Evolutionary conservation across 1,140 invertebrate species (phyloP), one percentile per base, ranked within the genome.

Genomic region (Lucilia cuprina): DNA sequence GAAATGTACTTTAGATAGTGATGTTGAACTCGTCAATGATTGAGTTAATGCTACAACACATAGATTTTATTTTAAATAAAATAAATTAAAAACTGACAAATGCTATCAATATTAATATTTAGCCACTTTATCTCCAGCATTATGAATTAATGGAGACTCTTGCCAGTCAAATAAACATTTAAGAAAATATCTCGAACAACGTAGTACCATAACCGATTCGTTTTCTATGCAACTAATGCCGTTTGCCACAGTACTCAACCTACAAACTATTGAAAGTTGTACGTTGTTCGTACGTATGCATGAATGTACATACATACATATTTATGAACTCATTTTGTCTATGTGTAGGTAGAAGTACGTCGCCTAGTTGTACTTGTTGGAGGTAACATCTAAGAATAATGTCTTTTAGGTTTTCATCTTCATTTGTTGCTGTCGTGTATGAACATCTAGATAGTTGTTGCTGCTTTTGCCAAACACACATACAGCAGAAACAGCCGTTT

Each of bases 391-490:
- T 70, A 70, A 70, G 21, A 70, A 70, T 70, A 70, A 70, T 70
- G 65, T 70, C 65, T 70, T 70, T 70, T 70, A 70, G n/a, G 65
- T 70, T 70, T 70, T 70, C 65, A 70, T 70, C 65, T 70, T 70
- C 65, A 70, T 70, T 70, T 70, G 65, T 70, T 70, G 65, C 65
- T 70, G 65, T 21, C 65, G 17, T 55, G 50, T n/a, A 55, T n/a
- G 50, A 55, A 55, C 50, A n/a, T 55, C 50, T 55, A 55, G 50
- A 17, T 55, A 2, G 41, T 7, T 41, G 41, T 41, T 8, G 41
- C 41, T 41, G 41, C 41, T 41, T 5, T 8, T 41, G 41, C 41
- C 10, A 8, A 3, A 5, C 41, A 41, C 41, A 41, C 41, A 41
- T 5, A 41, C 25, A 30, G 25, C 25, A 30, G 25, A 30, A 30